phyloP scores from a whole-genome alignment of 2,113 vertebrate species.

The Cryptomyrus ogoouensis region DNA sequence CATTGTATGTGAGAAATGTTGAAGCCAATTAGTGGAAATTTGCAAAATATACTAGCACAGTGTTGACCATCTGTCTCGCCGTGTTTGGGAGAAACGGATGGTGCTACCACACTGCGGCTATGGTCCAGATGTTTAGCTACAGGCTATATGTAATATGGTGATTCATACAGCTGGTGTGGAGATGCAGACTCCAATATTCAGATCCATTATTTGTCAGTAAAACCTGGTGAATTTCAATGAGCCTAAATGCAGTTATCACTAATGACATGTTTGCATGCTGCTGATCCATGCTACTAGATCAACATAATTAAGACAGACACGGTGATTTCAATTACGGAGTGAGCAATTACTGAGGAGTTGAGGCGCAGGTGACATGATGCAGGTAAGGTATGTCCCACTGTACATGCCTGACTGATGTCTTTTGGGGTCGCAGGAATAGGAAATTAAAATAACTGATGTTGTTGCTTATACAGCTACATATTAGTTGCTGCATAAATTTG shows the following conservation, averaged over 20 bases:
- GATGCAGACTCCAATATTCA: constrained; percentile 47
- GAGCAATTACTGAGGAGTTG: neutral
- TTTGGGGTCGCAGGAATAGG: neutral
- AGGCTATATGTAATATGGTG: constrained; percentile 54
- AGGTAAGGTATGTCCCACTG: neutral
- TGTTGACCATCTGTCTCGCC: constrained; percentile 30
- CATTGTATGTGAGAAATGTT: constrained; percentile 4
- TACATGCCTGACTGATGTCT: neutral
- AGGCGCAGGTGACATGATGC: neutral
- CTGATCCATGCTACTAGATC: constrained; percentile 27
- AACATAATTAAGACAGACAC: constrained; percentile 9
- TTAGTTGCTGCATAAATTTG: neutral
- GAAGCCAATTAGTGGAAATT: constrained; percentile 22
- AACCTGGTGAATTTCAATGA: constrained; percentile 53
- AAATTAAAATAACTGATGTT: neutral
- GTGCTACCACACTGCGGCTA: constrained; percentile 43
- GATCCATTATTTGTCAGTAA: constrained; percentile 57
- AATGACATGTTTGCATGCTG: constrained; percentile 44
- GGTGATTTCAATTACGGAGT: neutral
- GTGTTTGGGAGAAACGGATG: constrained; percentile 41
- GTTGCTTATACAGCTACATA: neutral
- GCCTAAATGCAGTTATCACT: constrained; percentile 16
- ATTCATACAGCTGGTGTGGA: constrained; percentile 63
- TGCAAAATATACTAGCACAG: constrained; percentile 20
- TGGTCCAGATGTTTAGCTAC: constrained; percentile 73